Percentiles rank a stretch among this genome's conserved stretches.
Evolutionary conservation across 37 sponge, comb jelly and placozoan species (phyloP).

Genomic region (Mnemiopsis leidyi): DNA sequence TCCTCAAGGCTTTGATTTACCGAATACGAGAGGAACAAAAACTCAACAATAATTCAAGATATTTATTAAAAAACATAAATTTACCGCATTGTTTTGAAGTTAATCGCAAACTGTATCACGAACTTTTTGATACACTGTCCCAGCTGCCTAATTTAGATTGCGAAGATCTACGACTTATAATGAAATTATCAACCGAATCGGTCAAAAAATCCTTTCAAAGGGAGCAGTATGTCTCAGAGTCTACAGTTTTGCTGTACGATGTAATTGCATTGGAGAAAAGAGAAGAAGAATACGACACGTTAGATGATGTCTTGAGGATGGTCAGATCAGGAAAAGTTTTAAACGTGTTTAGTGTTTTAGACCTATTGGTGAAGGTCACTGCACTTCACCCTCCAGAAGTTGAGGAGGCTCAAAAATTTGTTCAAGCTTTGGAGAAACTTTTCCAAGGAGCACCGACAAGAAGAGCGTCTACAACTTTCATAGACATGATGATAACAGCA

Average conservation of each 20-base stretch:
- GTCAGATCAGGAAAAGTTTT: neutral
- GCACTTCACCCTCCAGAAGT: neutral
- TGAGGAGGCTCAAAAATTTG: neutral
- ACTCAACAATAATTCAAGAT: neutral
- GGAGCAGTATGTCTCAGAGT: neutral
- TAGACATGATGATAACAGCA: neutral
- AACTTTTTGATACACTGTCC: neutral
- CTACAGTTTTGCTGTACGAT: neutral
- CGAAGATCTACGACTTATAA: neutral
- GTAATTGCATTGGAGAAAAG: neutral
- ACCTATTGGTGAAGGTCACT: neutral
- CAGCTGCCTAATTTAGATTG: neutral
- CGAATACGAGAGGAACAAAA: neutral
- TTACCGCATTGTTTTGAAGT: neutral
- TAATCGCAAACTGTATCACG: neutral
- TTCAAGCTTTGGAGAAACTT: neutral
- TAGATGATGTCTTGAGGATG: neutral
- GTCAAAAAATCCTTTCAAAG: neutral
- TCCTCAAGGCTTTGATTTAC: neutral
- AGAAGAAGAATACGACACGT: neutral
- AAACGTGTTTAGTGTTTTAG: neutral
- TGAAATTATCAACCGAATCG: neutral
- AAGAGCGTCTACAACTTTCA: neutral
- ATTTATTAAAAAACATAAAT: neutral
- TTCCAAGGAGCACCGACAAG: neutral